Conservation (phyloP, 2,797 vertebrate species). For the Cryptoprocta ferox region DNA sequence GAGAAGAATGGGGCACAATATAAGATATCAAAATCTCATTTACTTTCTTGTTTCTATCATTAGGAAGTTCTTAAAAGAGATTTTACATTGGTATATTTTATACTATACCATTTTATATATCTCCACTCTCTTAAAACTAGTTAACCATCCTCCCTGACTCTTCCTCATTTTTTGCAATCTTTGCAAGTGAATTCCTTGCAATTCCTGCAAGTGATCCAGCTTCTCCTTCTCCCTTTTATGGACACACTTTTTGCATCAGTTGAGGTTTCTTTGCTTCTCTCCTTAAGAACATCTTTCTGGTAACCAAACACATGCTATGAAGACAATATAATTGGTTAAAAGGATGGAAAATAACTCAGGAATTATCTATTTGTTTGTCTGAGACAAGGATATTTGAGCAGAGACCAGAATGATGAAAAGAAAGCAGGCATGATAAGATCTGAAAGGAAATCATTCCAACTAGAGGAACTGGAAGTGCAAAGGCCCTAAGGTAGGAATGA, state of each 20-base stretch:
- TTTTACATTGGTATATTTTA: slow-evolving; percentile 22
- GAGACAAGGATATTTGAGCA: neutral
- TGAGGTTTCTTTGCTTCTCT: neutral
- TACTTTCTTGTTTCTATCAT: slow-evolving; percentile 5
- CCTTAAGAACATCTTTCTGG: too few species aligned
- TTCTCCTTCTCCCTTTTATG: neutral
- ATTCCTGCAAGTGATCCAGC: neutral
- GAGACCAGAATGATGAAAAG: neutral
- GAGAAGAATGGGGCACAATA: slow-evolving; percentile 48
- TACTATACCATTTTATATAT: neutral
- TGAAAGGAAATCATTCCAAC: neutral
- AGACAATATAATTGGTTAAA: neutral
- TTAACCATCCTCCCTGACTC: neutral
- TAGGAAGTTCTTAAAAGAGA: slow-evolving; percentile 48
- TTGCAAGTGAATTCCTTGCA: slow-evolving; percentile 26
- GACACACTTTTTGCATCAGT: neutral
- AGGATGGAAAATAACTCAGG: neutral
- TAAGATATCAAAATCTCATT: neutral
- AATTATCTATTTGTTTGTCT: neutral
- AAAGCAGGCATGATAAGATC: neutral
- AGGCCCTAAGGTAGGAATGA: neutral
- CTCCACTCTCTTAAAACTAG: neutral
- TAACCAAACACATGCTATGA: neutral
- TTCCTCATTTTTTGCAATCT: neutral
- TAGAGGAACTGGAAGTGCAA: neutral